These are phyloP conservation scores for Xenopus petersii DNA, from an alignment of 2,797 vertebrate species.

Conservation along the genomic window DNA sequence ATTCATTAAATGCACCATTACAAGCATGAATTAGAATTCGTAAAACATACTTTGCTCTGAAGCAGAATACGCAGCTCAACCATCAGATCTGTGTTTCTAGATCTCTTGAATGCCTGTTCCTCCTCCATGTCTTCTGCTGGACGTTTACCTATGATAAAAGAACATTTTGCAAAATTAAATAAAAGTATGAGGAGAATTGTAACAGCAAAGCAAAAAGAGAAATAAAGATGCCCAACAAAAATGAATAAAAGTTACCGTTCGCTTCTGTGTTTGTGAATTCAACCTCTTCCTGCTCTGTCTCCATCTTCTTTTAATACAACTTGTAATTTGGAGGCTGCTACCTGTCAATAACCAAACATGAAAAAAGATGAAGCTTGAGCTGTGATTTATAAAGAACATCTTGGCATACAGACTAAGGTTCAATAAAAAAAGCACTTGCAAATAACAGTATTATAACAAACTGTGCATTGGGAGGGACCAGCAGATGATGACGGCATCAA, in stretches of 20 bases:
- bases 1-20: too few species aligned
- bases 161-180: too few species aligned
- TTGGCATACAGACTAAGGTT: constrained; percentile 7
- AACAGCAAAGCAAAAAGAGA: background rate
- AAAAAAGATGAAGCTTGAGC: constrained; percentile 1
- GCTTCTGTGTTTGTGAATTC: constrained; percentile 92
- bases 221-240: background rate
- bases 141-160: constrained; percentile 84
- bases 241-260: constrained; percentile 74
- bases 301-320: constrained; percentile 76
- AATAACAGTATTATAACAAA: constrained; percentile 61
- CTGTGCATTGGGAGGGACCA: constrained; percentile 61
- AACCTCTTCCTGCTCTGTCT: constrained; percentile 89
- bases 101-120: constrained; percentile 94
- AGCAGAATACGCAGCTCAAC: constrained; percentile 95
- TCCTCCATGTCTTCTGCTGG: constrained; percentile 96
- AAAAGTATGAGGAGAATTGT: too few species aligned
- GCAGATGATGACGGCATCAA: constrained; percentile 57
- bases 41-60: constrained; percentile 88
- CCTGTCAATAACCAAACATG: constrained; percentile 53
- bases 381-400: background rate
- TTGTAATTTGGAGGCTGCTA: constrained; percentile 52
- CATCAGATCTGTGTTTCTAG: constrained; percentile 94
- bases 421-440: constrained; percentile 43
- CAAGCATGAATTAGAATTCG: too few species aligned